phyloP scores from a whole-genome alignment of 2,113 vertebrate genomes.

The Chauna torquata region DNA sequence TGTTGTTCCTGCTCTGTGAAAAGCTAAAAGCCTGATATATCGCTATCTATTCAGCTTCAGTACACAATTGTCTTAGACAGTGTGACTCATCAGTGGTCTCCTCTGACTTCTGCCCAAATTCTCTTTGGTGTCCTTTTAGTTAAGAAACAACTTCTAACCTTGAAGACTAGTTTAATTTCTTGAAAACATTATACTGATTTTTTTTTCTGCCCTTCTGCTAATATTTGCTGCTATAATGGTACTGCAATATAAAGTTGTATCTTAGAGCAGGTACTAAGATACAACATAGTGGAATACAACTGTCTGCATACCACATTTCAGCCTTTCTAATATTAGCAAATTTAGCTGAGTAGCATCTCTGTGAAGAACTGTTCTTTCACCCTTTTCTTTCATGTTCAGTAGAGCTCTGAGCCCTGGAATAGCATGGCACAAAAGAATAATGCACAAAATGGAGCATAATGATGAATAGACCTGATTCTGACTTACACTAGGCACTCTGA shows the following conservation, averaged over 20 bases:
- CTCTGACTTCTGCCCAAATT: not conserved
- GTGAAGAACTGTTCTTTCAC: not conserved
- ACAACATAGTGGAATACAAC: not conserved
- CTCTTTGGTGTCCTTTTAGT: not conserved
- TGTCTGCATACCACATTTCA: not conserved
- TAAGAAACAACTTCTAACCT: not conserved
- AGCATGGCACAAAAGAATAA: not conserved
- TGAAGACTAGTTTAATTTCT: slow-evolving; percentile 8
- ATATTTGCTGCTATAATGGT: not conserved
- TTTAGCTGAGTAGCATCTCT: not conserved
- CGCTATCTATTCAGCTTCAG: not conserved
- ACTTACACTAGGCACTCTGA: not conserved
- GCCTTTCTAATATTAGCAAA: not conserved
- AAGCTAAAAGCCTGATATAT: not conserved
- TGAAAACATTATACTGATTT: not conserved
- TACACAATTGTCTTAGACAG: not conserved
- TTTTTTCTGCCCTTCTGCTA: not conserved
- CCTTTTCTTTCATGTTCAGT: not conserved
- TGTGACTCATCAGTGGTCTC: not conserved
- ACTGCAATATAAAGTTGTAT: not conserved
- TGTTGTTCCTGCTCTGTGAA: accelerated
- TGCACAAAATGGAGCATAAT: not conserved
- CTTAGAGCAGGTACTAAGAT: not conserved
- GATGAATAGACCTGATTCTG: not conserved
- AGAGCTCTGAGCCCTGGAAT: not conserved